Base-by-base conservation (phyloP, 1,140 invertebrate species). In the Brachionus rotundiformis region DNA sequence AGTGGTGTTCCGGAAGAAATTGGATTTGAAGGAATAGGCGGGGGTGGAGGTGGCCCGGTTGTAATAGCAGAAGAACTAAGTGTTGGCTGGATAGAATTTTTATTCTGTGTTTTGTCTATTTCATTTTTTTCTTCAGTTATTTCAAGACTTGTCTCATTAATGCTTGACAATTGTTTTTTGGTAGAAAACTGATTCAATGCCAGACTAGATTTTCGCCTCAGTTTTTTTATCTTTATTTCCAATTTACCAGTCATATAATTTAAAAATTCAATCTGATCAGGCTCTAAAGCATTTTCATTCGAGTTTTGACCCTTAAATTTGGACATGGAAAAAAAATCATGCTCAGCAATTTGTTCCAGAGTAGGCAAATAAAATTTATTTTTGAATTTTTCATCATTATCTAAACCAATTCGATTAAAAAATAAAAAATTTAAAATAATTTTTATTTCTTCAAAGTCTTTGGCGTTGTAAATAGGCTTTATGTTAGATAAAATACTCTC, bases 31-130 rank as follows among this genome's bases (percentile, higher is more conserved):
- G 27, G 19, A 16, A 73, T 54, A 36, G 83, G 73, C 27, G 83
- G 47, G 23, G n/a, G 59, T 8, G 82, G 54, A 19, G 83, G 75
- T 16, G 82, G 36, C 10, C n/a, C n/a, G n/a, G n/a, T n/a, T n/a
- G n/a, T n/a, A n/a, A n/a, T n/a, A n/a, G n/a, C n/a, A n/a, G n/a
- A n/a, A n/a, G n/a, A n/a, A n/a, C n/a, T n/a, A n/a, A n/a, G n/a
- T n/a, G n/a, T n/a, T n/a, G n/a, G n/a, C n/a, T n/a, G n/a, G 84
- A 27, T 16, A 73, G 39, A 10, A 54, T 1, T 54, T 54, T 23
- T 49, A 6, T 49, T 19, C 16, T 54, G 47, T 16, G 81, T 23
- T 83, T 83, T 3, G 80, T 84, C 44, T 83, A 83, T 82, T 84
- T 71, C 83, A 83, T 82, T 29, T 31, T 39, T 79, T 54, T 36